Base-by-base conservation (phyloP, 2,113 vertebrate species). In the Pseudorectes ferrugineus region DNA sequence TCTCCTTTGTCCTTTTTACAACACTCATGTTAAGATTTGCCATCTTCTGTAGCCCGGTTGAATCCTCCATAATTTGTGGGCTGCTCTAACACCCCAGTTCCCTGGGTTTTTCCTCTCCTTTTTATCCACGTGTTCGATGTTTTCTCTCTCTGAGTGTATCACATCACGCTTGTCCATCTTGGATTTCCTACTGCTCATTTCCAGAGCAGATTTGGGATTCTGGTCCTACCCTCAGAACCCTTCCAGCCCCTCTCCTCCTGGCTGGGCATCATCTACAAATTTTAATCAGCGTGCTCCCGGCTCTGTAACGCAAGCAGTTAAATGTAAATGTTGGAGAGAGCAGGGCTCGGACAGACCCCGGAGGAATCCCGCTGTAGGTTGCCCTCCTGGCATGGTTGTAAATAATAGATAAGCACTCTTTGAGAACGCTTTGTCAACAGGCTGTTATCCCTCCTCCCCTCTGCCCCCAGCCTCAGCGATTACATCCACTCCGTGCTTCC, bases 391-490 rank as follows among this genome's bases (percentile, higher is more conserved):
- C 92, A 63, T 17, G 75, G 33, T n/a, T 2, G 40, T 96, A 93
- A 97, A 97, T 97, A 96, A 96, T 96, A 92, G 92, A 96, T 95
- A 67, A 94, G 68, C 8, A 7, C 67, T 94, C 68, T 94, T 93
- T 80, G 92, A 97, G 92, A 95, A 79, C 0, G 6, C 68, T 96
- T 97, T 94, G 96, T 96, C 96, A 94, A 92, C 95, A 94, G 94
- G 82, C 92, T 96, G 88, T 95, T 94, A 88, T 92, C 92, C 92
- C 81, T 89, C 84, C 88, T 95, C 95, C 96, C 93, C 92, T 96
- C 85, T 93, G 96, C 87, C 93, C 94, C 81, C 85, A 82, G 85
- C 91, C 72, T n/a, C 80, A 0, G 81, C 10, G 46, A 87, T 95
- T 92, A 73, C 88, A 92, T 85, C 90, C 88, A 58, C 58, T 14